Conservation (phyloP, 2,113 vertebrate species). For the Indri indri region DNA sequence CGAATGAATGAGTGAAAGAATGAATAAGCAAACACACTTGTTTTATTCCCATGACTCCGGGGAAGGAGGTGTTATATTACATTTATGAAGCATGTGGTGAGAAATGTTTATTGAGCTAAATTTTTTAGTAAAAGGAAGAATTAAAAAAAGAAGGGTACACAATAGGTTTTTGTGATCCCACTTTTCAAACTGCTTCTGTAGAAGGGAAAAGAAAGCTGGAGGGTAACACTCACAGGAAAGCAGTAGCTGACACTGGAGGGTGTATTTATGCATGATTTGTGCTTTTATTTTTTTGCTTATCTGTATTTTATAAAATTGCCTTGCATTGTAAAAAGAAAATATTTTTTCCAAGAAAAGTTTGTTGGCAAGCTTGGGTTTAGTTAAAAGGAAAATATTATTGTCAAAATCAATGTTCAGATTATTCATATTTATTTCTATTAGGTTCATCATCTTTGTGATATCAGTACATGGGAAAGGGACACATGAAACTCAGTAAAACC, state of each 20-base stretch:
- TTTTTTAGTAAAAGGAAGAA: not conserved
- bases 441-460: fast-evolving
- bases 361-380: not conserved
- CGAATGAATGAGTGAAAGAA: no score
- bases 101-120: not conserved
- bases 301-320: not conserved
- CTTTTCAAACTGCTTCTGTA: not conserved
- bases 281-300: not conserved
- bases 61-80: not conserved
- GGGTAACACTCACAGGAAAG: fast-evolving
- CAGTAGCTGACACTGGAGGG: fast-evolving
- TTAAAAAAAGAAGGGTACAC: not conserved
- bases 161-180: not conserved
- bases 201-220: not conserved
- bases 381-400: not conserved
- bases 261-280: fast-evolving
- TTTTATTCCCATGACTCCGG: not conserved
- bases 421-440: not conserved
- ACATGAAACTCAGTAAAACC: not conserved
- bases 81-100: not conserved
- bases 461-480: not conserved
- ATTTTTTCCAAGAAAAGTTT: not conserved
- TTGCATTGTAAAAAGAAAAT: not conserved
- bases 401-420: not conserved
- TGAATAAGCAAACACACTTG: fast-evolving